A percentile compares a stretch with the other conserved stretches of the same genome.
These are phyloP conservation scores for Delphinus delphis DNA, from an alignment of 2,113 vertebrate genomes.

Conservation along the genomic window DNA sequence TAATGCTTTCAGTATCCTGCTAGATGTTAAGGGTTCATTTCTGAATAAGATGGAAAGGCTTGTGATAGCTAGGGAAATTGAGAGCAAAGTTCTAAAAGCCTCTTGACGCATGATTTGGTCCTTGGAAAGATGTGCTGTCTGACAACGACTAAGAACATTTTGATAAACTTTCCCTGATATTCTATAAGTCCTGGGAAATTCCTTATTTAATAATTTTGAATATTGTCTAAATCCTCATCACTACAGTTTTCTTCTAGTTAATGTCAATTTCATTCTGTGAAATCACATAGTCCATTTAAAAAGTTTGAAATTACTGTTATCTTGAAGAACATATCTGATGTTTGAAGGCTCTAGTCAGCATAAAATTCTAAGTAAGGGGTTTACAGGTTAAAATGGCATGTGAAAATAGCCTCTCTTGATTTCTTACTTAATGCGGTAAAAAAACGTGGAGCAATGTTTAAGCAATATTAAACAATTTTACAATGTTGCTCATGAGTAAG, in stretches of 20 bases:
- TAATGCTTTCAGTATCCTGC: conserved; percentile 37
- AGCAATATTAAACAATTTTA: not conserved
- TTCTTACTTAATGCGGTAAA: not conserved
- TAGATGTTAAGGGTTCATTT: conserved; percentile 28
- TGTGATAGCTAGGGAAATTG: conserved; percentile 13
- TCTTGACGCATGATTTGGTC: not conserved
- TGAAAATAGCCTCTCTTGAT: not conserved
- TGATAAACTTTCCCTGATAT: conserved; percentile 23
- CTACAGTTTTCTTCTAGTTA: not conserved
- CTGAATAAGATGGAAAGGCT: conserved; percentile 26
- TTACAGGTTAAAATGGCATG: conserved; percentile 16
- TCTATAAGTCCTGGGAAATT: conserved; percentile 11
- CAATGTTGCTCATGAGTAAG: not conserved
- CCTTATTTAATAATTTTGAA: not conserved
- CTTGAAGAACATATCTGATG: not conserved
- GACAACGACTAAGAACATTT: not conserved
- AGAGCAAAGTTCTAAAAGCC: conserved; percentile 13
- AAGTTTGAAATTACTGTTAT: conserved; percentile 12
- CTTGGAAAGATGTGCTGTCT: not conserved
- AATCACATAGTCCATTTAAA: not conserved
- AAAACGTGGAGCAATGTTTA: not conserved
- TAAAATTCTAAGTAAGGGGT: not conserved
- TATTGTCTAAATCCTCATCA: not conserved
- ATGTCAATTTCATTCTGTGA: not conserved
- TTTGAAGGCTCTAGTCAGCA: not conserved